These are phyloP conservation scores for Raja brachyura DNA, from an alignment of 2,113 vertebrate genomes.

Conservation along the genomic window DNA sequence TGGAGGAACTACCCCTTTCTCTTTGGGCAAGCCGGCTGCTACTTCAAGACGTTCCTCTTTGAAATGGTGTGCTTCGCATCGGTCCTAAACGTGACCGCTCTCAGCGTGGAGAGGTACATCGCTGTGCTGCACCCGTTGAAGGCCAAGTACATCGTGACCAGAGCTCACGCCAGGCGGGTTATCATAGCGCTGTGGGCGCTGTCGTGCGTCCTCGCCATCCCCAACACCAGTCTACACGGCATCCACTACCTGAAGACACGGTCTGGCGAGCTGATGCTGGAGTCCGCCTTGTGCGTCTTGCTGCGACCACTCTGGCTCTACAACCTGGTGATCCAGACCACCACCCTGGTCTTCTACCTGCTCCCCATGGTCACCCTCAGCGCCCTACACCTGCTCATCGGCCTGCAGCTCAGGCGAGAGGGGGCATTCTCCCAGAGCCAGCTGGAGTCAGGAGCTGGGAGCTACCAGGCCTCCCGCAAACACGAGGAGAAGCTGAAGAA, in stretches of 20 bases:
- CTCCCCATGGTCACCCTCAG: slow-evolving; percentile 84
- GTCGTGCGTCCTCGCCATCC: slow-evolving; percentile 74
- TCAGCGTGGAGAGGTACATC: slow-evolving; percentile 85
- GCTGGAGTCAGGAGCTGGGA: slow-evolving; percentile 36
- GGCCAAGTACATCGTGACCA: slow-evolving; percentile 79
- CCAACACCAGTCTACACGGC: slow-evolving; percentile 87
- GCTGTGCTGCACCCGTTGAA: slow-evolving; percentile 82
- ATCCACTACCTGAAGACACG: slow-evolving; percentile 54
- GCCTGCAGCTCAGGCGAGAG: slow-evolving; percentile 71
- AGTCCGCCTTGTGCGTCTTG: slow-evolving; percentile 66
- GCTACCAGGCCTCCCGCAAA: slow-evolving; percentile 47
- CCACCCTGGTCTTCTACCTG: slow-evolving; percentile 79
- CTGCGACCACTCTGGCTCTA: slow-evolving; percentile 70
- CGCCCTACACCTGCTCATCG: slow-evolving; percentile 78
- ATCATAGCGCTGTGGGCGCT: slow-evolving; percentile 70
- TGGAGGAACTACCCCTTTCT: slow-evolving; percentile 88
- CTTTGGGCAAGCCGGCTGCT: slow-evolving; percentile 71
- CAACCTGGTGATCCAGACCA: slow-evolving; percentile 78
- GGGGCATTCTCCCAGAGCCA: slow-evolving; percentile 63
- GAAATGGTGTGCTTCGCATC: slow-evolving; percentile 88
- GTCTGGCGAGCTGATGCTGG: slow-evolving; percentile 52
- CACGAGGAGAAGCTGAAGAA: slow-evolving; percentile 62
- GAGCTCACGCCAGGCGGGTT: slow-evolving; percentile 71
- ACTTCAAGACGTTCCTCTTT: slow-evolving; percentile 80
- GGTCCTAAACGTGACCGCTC: slow-evolving; percentile 81